Conservation (phyloP, 2,888 invertebrate species). For the Epistrophe eligans region DNA sequence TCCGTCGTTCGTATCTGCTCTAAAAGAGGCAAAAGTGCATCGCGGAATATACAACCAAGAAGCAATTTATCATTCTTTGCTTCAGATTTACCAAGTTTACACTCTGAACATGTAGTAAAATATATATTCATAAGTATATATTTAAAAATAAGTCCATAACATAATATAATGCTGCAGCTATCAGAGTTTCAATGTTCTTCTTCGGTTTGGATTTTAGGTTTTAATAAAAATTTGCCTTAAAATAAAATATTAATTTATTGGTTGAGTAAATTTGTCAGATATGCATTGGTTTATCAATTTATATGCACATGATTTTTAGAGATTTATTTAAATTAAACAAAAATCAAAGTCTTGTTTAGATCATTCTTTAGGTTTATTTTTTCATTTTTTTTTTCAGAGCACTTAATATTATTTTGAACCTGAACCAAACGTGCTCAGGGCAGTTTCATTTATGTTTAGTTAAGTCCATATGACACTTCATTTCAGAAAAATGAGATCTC, state of each 20-base stretch:
- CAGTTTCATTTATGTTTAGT: too few species aligned
- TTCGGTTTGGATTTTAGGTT: not conserved
- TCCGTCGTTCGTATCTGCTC: not conserved
- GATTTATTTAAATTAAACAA: too few species aligned
- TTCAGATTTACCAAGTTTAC: slow-evolving; percentile 36
- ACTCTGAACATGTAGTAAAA: not conserved
- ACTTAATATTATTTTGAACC: too few species aligned
- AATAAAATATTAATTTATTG: not conserved
- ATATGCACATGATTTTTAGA: too few species aligned
- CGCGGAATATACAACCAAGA: slow-evolving; percentile 4
- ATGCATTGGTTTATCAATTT: too few species aligned
- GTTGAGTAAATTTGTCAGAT: not conserved
- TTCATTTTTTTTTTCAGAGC: too few species aligned
- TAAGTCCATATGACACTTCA: too few species aligned
- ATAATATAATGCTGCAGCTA: not conserved
- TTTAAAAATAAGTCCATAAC: too few species aligned
- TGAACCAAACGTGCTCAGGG: too few species aligned
- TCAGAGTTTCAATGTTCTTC: not conserved
- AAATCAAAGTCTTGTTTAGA: too few species aligned
- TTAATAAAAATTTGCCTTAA: not conserved
- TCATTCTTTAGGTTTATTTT: too few species aligned
- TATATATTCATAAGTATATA: not conserved
- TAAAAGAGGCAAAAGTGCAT: slow-evolving; percentile 25
- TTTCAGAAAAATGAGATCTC: too few species aligned
- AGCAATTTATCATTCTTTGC: slow-evolving; percentile 55